A percentile compares a stretch with the other conserved stretches of the same genome.
These are phyloP conservation scores for Diarsia rubi DNA, from an alignment of 2,888 invertebrate species.

Conservation along the genomic window DNA sequence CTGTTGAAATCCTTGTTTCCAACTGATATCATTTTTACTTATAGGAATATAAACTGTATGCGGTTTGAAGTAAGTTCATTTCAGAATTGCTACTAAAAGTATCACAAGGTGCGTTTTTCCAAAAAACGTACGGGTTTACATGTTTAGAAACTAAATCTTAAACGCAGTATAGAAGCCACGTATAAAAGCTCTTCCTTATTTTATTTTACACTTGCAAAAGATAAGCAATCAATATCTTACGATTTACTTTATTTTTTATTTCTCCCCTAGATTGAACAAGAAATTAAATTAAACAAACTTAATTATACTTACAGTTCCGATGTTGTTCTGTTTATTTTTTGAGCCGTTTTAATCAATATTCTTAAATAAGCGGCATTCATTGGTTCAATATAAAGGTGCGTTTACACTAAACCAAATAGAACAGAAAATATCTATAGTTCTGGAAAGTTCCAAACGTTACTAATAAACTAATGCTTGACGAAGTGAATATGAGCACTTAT, in stretches of 20 bases:
- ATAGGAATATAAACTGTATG: not conserved
- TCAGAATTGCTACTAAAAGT: not conserved
- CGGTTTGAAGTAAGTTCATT: not conserved
- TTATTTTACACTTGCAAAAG: not conserved
- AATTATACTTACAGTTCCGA: constrained; percentile 26
- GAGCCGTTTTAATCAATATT: constrained; percentile 34
- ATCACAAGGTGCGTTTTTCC: not conserved
- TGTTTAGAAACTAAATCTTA: not conserved
- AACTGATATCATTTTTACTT: not conserved
- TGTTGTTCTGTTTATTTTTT: constrained; percentile 42
- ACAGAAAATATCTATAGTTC: not conserved
- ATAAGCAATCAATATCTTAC: not conserved
- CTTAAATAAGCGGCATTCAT: constrained; percentile 27
- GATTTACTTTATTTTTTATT: constrained; percentile 1
- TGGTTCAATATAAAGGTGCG: constrained; percentile 13
- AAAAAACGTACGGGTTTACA: not conserved
- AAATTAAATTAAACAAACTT: constrained; percentile 39
- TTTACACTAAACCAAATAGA: not conserved
- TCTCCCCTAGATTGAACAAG: constrained; percentile 17
- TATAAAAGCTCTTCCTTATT: not conserved
- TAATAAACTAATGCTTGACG: not conserved
- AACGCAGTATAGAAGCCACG: not conserved
- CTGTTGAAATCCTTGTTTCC: not conserved
- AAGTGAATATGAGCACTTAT: not conserved
- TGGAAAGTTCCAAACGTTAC: not conserved